Conservation (phyloP, 2,113 vertebrate species). For the Aspiorhynchus laticeps region DNA sequence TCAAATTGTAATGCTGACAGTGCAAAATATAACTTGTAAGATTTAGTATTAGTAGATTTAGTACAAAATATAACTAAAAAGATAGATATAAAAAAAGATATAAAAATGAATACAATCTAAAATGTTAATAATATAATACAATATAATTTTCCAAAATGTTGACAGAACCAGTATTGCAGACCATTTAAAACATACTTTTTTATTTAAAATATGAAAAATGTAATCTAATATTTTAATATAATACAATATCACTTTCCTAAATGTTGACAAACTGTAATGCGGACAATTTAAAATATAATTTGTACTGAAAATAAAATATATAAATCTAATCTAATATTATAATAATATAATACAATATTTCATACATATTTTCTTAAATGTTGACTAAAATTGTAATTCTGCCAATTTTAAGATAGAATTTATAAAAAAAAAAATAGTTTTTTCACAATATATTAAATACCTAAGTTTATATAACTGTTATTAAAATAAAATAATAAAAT, state of each 20-base stretch:
- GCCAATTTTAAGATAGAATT: too few relatives aligned
- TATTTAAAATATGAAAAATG: too few relatives aligned
- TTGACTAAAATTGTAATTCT: neutral
- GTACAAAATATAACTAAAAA: neutral
- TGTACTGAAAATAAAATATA: neutral
- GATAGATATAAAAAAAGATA: neutral
- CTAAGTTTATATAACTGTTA: neutral
- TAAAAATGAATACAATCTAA: neutral
- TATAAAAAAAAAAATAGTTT: too few relatives aligned
- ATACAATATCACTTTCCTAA: too few relatives aligned
- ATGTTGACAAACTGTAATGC: too few relatives aligned
- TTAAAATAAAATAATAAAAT: neutral
- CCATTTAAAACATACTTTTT: neutral
- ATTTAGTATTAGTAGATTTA: too few relatives aligned
- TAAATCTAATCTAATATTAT: neutral
- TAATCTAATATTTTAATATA: too few relatives aligned
- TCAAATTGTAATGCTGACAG: neutral
- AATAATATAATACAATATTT: neutral
- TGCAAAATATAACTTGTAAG: neutral
- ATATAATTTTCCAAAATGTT: neutral
- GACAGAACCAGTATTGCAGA: neutral
- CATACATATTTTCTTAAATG: neutral
- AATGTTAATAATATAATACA: neutral
- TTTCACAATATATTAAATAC: neutral
- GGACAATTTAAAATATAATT: too few relatives aligned